Conservation (phyloP, 1,140 invertebrate genomes). For the Pygmarrhopalites habei region DNA sequence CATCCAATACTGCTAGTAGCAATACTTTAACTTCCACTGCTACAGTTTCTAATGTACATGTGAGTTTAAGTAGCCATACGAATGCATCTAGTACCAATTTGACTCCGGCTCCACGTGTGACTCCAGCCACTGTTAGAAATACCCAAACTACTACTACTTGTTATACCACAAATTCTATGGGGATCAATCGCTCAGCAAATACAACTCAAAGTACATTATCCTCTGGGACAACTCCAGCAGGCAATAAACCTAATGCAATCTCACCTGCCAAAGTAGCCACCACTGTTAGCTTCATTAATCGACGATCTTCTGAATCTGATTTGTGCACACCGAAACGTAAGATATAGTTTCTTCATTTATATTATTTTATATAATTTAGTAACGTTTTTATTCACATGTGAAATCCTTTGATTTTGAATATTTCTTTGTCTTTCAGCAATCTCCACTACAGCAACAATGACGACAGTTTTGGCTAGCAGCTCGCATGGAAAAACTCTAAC, state of each 20-base stretch:
- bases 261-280: too few relatives aligned
- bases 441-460: slow-evolving; percentile 5
- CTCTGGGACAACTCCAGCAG: too few relatives aligned
- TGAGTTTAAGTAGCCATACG: slow-evolving; percentile 7
- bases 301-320: slow-evolving; percentile 87
- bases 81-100: slow-evolving; percentile 11
- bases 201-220: too few relatives aligned
- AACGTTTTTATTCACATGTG: background rate
- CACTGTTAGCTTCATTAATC: slow-evolving; percentile 41
- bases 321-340: slow-evolving; percentile 86
- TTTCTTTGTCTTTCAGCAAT: background rate
- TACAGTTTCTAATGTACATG: background rate
- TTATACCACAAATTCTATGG: background rate
- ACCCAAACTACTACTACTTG: background rate
- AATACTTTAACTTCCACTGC: background rate
- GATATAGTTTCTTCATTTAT: slow-evolving; percentile 22
- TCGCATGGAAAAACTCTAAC: slow-evolving; percentile 20
- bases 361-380: background rate
- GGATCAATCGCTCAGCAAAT: too few relatives aligned
- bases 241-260: too few relatives aligned
- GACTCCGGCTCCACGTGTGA: background rate
- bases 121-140: background rate
- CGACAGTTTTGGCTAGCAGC: slow-evolving; percentile 12
- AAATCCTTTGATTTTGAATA: background rate
- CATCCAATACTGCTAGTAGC: background rate